Percentiles rank a stretch among this genome's conserved stretches.
phyloP scores from a whole-genome alignment of 64 coral and sea anemone genomes.

The Stichodactyla helianthus region DNA sequence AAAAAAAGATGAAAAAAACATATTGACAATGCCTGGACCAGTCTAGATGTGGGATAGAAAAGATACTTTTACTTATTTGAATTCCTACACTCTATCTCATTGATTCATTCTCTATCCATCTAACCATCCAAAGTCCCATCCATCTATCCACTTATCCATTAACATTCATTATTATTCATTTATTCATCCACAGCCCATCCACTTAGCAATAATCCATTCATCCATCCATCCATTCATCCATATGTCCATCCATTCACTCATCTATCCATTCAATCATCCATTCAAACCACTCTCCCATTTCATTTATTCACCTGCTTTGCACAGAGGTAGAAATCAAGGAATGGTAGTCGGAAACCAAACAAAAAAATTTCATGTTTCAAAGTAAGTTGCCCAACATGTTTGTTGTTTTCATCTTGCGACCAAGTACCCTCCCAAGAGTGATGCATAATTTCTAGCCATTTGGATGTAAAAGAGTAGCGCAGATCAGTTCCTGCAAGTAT shows the following conservation, averaged over 20 bases:
- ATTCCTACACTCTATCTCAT: neutral
- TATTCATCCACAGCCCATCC: too few relatives aligned
- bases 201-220: neutral
- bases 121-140: neutral
- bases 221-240: neutral
- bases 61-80: neutral
- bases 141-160: neutral
- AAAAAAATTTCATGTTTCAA: slow-evolving; percentile 37
- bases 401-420: slow-evolving; percentile 54
- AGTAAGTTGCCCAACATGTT: slow-evolving; percentile 56
- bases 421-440: slow-evolving; percentile 66
- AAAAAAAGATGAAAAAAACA: slow-evolving; percentile 39
- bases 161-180: neutral
- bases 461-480: slow-evolving; percentile 42
- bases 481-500: slow-evolving; percentile 60
- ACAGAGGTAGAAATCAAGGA: slow-evolving; percentile 57
- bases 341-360: slow-evolving; percentile 68
- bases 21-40: slow-evolving; percentile 85
- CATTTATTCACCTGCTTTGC: slow-evolving; percentile 69
- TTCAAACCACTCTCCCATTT: neutral
- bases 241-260: neutral
- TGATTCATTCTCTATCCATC: neutral
- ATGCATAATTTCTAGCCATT: slow-evolving; percentile 45
- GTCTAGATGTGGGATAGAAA: slow-evolving; percentile 36
- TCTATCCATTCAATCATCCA: neutral